Evolutionary conservation across 2,888 invertebrate genomes (phyloP), one percentile per base, ranked within the genome.

Genomic region (Cabera pusaria): DNA sequence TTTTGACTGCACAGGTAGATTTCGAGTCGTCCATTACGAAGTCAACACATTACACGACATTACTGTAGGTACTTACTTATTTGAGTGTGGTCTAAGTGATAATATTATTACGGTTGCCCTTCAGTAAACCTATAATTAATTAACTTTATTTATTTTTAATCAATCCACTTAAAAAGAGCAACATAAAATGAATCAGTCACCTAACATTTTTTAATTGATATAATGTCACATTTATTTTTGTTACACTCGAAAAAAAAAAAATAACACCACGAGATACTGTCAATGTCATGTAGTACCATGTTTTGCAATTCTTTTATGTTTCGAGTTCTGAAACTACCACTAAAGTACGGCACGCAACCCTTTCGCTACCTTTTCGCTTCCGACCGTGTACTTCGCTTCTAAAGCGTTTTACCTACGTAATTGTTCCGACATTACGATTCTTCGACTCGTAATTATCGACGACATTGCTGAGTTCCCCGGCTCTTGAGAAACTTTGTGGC

Each of bases 401-500:
- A 28, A 51, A 53, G 36, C 50, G n/a, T 67, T 58, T 67, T 59
- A 49, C 56, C 60, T 55, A 58, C 43, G 72, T 79, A 77, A 76
- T 78, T 77, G 71, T 77, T 72, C 62, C 59, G 53, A 68, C 67
- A 71, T 72, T 66, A 76, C 68, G 69, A 71, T 73, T 69, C 61
- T 54, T 61, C 55, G 61, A 52, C 65, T 54, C 57, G 68, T 72
- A 72, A 77, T 76, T 74, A 76, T 70, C 61, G 62, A 60, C 64
- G 64, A 69, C 72, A 64, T 59, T 61, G 61, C 59, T 59, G 56
- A 64, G 52, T 56, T 52, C 56, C 49, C 56, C 39, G 43, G 47
- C 52, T 43, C 42, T 35, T 58, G 49, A 59, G 64, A 67, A 61
- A 63, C 63, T 65, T 65, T 60, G 64, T 64, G 60, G 58, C 44